Base-by-base conservation (phyloP, 2,113 vertebrate genomes). In the Ctenomys sociabilis region DNA sequence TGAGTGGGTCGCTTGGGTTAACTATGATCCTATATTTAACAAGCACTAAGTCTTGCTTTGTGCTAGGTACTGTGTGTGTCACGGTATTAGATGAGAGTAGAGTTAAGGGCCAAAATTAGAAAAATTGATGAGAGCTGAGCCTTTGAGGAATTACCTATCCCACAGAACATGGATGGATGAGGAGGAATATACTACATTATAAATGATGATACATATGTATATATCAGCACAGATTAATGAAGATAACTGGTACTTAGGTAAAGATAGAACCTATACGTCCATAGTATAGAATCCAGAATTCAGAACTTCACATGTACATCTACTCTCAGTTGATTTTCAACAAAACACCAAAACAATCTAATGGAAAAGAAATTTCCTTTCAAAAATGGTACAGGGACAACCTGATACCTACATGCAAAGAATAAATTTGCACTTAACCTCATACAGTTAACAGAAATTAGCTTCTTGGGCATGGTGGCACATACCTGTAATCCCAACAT, bases 291-390 rank as follows among this genome's bases (percentile, higher is more conserved):
- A 66, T 30, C 91, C 43, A 72, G 63, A 59, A 37, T 64, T 80
- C 45, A 54, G 32, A 93, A 77, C 52, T 83, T 72, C 86, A 87
- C 43, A 30, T 14, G 21, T 59, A 19, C 13, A 22, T 37, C 11
- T 64, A 0, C 43, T 12, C 45, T 75, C 43, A 81, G 0, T 54
- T 90, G 72, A 35, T 85, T 94, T 95, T 70, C 59, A 49, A 64
- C n/a, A 88, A 64, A 85, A 28, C 45, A 21, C 68, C 73, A 85
- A 73, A 78, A 94, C 16, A 77, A 12, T 70, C 84, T 66, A 77
- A 0, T 82, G 37, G 85, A 86, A 78, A 95, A 95, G 66, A n/a
- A 83, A 83, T 43, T 24, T 66, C 61, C 81, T 85, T 84, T 90
- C 45, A 64, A 30, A 91, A 54, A 61, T 88, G 32, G 10, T 84